These are phyloP conservation scores for Haliclystus octoradiatus DNA, from an alignment of 30 jellyfish, hydroid and myxozoan species.

Conservation along the genomic window DNA sequence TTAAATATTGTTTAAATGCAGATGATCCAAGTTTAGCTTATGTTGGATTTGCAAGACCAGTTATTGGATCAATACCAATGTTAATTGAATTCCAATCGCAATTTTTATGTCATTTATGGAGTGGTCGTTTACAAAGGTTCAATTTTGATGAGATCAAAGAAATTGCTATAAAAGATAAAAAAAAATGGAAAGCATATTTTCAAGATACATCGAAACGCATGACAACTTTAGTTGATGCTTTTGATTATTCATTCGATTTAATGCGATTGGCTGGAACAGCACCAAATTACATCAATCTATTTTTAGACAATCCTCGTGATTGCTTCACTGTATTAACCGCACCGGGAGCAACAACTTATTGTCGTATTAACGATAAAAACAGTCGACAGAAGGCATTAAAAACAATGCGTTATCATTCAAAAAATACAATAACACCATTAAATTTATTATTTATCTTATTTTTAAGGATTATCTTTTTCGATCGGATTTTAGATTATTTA, in stretches of 20 bases:
- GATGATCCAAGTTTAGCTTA: constrained; percentile 60
- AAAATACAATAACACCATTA: constrained; percentile 29
- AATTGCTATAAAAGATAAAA: constrained; percentile 29
- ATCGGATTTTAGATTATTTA: constrained; percentile 72
- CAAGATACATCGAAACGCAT: constrained; percentile 57
- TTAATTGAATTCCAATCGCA: constrained; percentile 75
- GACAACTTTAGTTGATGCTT: constrained; percentile 73
- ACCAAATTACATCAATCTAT: constrained; percentile 71
- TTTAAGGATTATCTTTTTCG: constrained; percentile 57
- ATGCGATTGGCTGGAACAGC: constrained; percentile 50
- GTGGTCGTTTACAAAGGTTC: constrained; percentile 38
- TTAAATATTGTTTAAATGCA: constrained; percentile 45
- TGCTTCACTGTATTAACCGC: constrained; percentile 62
- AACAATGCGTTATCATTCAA: constrained; percentile 39
- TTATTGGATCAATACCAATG: constrained; percentile 84
- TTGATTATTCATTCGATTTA: constrained; percentile 52
- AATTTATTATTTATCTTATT: constrained; percentile 37
- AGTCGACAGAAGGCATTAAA: constrained; percentile 35
- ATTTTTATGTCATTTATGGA: constrained; percentile 61
- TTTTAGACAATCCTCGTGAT: constrained; percentile 48
- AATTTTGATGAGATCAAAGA: constrained; percentile 8
- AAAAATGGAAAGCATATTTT: constrained; percentile 58
- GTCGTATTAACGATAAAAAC: constrained; percentile 51
- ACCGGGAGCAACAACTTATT: constrained; percentile 71
- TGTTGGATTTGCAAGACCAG: constrained; percentile 77